Base-by-base conservation (phyloP, 2,113 vertebrate species). In the Mionectes macconnelli region DNA sequence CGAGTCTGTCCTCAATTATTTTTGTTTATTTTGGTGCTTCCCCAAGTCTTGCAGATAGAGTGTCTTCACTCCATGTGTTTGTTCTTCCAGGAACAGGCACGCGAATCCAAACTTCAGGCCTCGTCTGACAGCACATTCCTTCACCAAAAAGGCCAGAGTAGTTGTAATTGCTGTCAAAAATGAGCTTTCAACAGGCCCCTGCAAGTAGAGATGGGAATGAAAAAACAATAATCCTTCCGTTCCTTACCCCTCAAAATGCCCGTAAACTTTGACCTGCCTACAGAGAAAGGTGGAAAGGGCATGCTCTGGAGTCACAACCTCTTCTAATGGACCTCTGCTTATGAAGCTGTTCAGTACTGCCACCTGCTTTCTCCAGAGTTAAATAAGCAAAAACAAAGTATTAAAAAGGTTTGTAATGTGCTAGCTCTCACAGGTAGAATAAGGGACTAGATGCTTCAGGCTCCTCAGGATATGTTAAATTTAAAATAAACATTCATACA, bases 151-250 rank as follows among this genome's bases (percentile, higher is more conserved):
- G 49, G 79, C 82, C 69, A 23, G 68, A 40, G n/a, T 31, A 23
- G 53, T 59, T 86, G 88, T 70, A 94, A 89, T 49, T 69, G 66
- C 86, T 90, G 73, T 92, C 90, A 92, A 83, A 63, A 93, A 74
- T 7, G 31, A 96, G 92, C 64, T 92, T 93, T 78, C 80, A 90
- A 39, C 50, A 37, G 69, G 66, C 44, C 28, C 31, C 60, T 53
- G 53, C 0, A 1, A 86, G 72, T 40, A 59, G 22, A 87, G 28
- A 7, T 42, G 9, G 44, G 1, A 10, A 64, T 81, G n/a, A 35
- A 64, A 53, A 50, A 77, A 53, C 6, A 62, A 2, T 63, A 62
- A 2, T 63, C 21, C 23, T 81, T 72, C 62, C 69, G 25, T 90
- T 73, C 31, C 31, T 69, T 49, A 55, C 25, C 62, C 82, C 50